A percentile compares a stretch with the other conserved stretches of the same genome.
Evolutionary conservation across 2,888 invertebrate genomes (phyloP).

Genomic region (Plebejus anna): DNA sequence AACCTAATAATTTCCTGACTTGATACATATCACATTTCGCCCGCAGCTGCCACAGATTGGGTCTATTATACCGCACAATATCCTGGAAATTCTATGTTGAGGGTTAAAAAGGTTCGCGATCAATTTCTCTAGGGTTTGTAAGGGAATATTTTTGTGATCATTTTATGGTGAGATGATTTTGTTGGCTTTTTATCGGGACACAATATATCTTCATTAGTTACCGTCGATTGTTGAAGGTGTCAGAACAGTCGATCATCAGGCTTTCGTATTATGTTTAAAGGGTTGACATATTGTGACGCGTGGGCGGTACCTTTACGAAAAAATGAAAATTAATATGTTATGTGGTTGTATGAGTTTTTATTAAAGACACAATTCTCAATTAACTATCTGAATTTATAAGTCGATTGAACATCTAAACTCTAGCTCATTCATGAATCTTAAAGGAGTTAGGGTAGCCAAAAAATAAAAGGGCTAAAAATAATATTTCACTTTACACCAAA

Average conservation of each 20-base stretch:
- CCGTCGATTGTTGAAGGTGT: neutral
- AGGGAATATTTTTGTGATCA: constrained; percentile 10
- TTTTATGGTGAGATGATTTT: constrained; percentile 22
- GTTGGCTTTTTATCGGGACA: constrained; percentile 11
- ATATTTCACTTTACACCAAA: no score
- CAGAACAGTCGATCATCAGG: neutral
- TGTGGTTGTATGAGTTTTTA: no score
- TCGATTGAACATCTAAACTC: no score
- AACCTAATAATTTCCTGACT: constrained; percentile 4
- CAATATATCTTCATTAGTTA: constrained; percentile 14
- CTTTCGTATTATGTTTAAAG: neutral
- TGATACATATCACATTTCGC: constrained; percentile 16
- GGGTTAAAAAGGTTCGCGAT: constrained; percentile 30
- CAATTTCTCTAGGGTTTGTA: constrained; percentile 20
- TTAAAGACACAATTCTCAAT: no score
- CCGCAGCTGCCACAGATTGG: constrained; percentile 34
- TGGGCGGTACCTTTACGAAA: neutral
- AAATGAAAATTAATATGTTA: neutral
- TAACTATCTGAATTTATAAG: no score
- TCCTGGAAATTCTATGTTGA: constrained; percentile 34
- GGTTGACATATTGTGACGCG: neutral
- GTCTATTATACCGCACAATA: constrained; percentile 35
- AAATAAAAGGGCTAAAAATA: no score
- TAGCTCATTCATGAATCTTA: no score
- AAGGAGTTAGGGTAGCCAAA: no score